Conservation (phyloP, 1,140 invertebrate species). For the Cyrtorhinus lividipennis region DNA sequence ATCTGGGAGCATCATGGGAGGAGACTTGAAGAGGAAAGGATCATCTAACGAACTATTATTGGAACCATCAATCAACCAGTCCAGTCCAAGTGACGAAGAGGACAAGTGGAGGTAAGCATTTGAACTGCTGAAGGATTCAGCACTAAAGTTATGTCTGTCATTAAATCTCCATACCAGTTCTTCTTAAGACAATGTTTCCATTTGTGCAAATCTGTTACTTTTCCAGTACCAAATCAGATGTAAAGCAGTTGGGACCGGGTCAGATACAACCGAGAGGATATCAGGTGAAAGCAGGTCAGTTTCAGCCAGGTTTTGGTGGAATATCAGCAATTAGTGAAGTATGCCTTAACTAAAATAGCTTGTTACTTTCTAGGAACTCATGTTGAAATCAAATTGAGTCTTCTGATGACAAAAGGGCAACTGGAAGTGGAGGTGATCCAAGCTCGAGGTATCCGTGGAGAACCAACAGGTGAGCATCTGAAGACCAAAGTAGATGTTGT, state of each 20-base stretch:
- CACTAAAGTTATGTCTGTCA: too few species aligned
- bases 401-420: conserved; percentile 81
- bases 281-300: too few species aligned
- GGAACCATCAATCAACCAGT: conserved; percentile 28
- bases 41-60: not conserved
- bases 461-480: conserved; percentile 40
- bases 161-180: too few species aligned
- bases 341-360: too few species aligned
- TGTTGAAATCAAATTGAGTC: conserved; percentile 71
- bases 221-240: conserved; percentile 23
- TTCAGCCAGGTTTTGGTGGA: too few species aligned
- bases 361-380: conserved; percentile 41
- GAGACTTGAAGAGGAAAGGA: conserved; percentile 1
- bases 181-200: too few species aligned
- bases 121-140: too few species aligned
- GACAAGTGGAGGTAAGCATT: conserved; percentile 34
- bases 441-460: conserved; percentile 41
- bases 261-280: conserved; percentile 61
- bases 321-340: too few species aligned
- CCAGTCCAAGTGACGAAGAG: conserved; percentile 35
- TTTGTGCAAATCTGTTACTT: too few species aligned
- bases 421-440: conserved; percentile 73
- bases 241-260: conserved; percentile 47
- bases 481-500: too few species aligned
- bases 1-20: conserved; percentile 18